phyloP scores from a whole-genome alignment of 1,140 invertebrate species.

The Liolophura sinensis region DNA sequence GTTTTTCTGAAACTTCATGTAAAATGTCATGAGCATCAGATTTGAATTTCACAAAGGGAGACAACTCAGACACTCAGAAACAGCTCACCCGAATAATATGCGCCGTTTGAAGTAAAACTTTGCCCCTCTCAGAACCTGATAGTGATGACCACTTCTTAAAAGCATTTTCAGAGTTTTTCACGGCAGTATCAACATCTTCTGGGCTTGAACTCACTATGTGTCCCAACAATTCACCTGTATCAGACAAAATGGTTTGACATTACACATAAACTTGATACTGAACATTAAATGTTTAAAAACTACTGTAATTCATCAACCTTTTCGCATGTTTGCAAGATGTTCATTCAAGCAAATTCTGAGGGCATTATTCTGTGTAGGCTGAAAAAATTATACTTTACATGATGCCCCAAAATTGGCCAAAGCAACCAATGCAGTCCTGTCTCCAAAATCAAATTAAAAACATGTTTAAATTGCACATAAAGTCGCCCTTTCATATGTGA shows the following conservation, averaged over 20 bases:
- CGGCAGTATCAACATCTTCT: constrained; percentile 46
- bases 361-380: too few species aligned
- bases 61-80: neutral
- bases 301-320: too few species aligned
- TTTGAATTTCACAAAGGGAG: too few species aligned
- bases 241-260: neutral
- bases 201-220: constrained; percentile 35
- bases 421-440: too few species aligned
- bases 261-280: neutral
- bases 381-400: too few species aligned
- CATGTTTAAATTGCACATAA: too few species aligned
- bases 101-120: constrained; percentile 47
- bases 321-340: too few species aligned
- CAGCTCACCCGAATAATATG: constrained; percentile 46
- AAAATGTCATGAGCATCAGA: constrained; percentile 7
- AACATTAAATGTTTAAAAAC: too few species aligned
- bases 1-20: neutral
- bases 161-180: constrained; percentile 34
- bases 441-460: too few species aligned
- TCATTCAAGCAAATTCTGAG: too few species aligned
- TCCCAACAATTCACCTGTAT: constrained; percentile 37
- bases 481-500: too few species aligned
- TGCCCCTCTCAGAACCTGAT: constrained; percentile 52
- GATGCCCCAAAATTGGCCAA: too few species aligned
- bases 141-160: constrained; percentile 44